Evolutionary conservation across 2,888 invertebrate species (phyloP), one percentile per base, ranked within the genome.

Genomic region (Cephus sareptanus): DNA sequence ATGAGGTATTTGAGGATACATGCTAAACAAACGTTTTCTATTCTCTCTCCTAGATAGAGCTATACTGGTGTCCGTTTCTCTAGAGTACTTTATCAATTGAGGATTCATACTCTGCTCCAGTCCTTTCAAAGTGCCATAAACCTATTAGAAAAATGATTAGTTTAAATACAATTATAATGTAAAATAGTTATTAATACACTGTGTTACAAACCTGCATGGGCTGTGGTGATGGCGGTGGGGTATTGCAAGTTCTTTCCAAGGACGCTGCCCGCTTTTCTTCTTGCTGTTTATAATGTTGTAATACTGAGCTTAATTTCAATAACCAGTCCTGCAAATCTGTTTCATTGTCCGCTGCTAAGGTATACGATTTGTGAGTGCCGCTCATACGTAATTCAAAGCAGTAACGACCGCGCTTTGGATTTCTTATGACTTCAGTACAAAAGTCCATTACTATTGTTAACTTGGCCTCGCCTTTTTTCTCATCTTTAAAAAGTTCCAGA

Each of bases 371-470:
- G 83, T 96, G 96, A 31, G 96, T 96, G 11, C 96, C 95, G 34
- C 94, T 94, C 97, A 97, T 97, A 81, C 96, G 94, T 73, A 98
- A 92, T 91, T 98, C 98, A 92, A 98, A 98, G 90, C 97, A 96
- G 89, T 94, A 95, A 86, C 96, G 94, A 3, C 97, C 97, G 79
- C 97, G 94, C 92, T 97, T 97, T 31, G 95, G 93, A 92, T 97
- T 98, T 96, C 95, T 95, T 79, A 96, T 94, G 86, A 98, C 97
- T 91, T 97, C 97, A 2, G 96, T 96, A 89, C 98, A 98, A 92
- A 97, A 97, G 91, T 98, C 98, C 95, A 98, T 96, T 83, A 97
- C 97, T 90, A 98, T 96, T 68, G 97, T 96, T 83, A 97, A 95
- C 92, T 98, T 98, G 0, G 97, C 96, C 87, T 98, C 98, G 35